These are phyloP conservation scores for Atractosteus spatula DNA, from an alignment of 2,113 vertebrate genomes.

Conservation along the genomic window DNA sequence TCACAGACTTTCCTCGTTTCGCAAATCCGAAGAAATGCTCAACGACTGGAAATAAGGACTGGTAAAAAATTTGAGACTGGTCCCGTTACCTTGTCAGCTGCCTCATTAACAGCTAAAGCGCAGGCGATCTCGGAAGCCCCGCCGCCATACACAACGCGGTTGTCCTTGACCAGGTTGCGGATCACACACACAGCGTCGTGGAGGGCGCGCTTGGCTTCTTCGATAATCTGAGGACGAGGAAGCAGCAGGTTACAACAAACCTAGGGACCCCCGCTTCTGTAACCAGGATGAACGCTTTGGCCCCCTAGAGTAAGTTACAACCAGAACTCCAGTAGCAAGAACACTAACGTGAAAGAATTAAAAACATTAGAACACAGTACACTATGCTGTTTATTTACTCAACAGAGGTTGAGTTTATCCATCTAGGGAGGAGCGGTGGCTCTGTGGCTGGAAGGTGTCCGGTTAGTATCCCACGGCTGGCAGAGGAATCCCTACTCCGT, in stretches of 20 bases:
- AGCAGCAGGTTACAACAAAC: background rate
- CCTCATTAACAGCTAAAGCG: conserved; percentile 85
- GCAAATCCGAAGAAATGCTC: too few relatives aligned
- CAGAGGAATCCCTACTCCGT: too few relatives aligned
- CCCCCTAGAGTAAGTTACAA: background rate
- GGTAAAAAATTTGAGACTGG: background rate
- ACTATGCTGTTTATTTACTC: background rate
- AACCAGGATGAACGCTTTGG: background rate
- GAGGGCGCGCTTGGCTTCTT: conserved; percentile 93
- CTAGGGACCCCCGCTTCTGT: background rate
- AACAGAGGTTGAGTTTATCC: too few relatives aligned
- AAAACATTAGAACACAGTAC: background rate
- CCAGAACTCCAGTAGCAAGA: background rate
- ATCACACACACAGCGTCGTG: conserved; percentile 95
- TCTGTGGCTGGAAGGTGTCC: too few relatives aligned
- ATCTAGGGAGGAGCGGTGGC: too few relatives aligned
- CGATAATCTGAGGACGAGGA: conserved; percentile 77
- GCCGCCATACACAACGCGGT: conserved; percentile 90
- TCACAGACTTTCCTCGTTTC: too few relatives aligned
- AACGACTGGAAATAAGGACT: too few relatives aligned
- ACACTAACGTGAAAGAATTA: background rate
- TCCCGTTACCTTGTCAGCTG: conserved; percentile 84
- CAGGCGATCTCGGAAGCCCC: conserved; percentile 92
- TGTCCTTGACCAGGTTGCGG: conserved; percentile 90
- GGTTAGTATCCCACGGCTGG: too few relatives aligned